Base-by-base conservation (phyloP, 2,888 invertebrate genomes). In the Chymomyza procnemis region DNA sequence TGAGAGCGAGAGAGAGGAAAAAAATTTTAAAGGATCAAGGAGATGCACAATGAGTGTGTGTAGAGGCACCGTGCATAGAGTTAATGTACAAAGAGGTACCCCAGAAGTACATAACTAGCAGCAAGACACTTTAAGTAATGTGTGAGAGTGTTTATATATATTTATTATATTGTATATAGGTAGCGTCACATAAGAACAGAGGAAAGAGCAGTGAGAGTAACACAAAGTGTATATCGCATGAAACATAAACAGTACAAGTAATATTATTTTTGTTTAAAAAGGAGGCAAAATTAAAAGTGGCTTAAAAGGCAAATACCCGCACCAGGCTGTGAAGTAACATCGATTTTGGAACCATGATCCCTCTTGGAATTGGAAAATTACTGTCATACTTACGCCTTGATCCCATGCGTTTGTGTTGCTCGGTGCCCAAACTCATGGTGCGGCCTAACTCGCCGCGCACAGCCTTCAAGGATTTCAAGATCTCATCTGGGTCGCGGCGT, bases 401-500 rank as follows among this genome's bases (percentile, higher is more conserved):
- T 83, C 93, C 92, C 61, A 90, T 85, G 71, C 92, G 91, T 54
- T 93, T 93, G 66, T 88, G 76, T 30, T 90, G 89, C 61, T 93
- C 93, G 61, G 94, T 94, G 75, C 95, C 94, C 78, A 96, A 92
- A 88, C 96, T 96, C 93, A 96, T 95, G 64, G 96, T 95, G 67
- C 96, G 93, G 64, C 95, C 96, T 55, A 96, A 92, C 89, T 96
- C 96, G 61, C 96, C 96, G 88, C 95, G 95, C 74, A 96, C 96
- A 67, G 95, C 94, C 88, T 96, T 96, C 79, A 96, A 91, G 30
- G 94, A 95, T 81, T 95, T 95, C 74, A 96, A 91, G 82, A 96
- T 95, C 91, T 96, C 96, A 89, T 96, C 96, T 1, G 96, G 96
- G 91, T 96, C 96, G 80, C 96, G 94, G 52, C 96, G 94, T 54